Base-by-base conservation (phyloP, 2,797 vertebrate species). In the Sardinella longiceps region DNA sequence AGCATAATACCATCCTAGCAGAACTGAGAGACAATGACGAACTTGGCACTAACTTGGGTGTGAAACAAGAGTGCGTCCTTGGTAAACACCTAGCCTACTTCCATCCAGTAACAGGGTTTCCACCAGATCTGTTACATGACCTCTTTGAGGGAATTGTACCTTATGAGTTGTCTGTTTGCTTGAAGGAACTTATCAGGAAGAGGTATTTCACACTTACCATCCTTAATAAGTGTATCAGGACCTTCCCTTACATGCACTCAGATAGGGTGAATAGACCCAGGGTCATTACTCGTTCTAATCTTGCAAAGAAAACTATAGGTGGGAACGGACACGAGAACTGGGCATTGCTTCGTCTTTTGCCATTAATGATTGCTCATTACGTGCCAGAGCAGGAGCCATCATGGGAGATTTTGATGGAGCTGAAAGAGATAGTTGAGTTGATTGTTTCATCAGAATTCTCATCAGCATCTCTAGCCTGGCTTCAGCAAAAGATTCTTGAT, bases 21-120 rank as follows among this genome's bases (percentile, higher is more conserved):
- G 39, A 86, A 81, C 74, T 85, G 25, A 50, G 84, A 30, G 15
- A 63, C 48, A n/a, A 81, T 0, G 23, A 63, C 50, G 23, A 77
- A 0, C 81, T 84, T 37, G 46, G 25, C 33, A 83, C 74, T 80
- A 83, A n/a, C 84, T 14, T 82, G 1, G 3, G 87, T 80, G 85
- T 88, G 37, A 90, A 86, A 84, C 84, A 82, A 63, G 63, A 88
- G 28, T 85, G 85, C 63, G 84, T 87, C 0, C 70, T 86, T 33
- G 48, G 37, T 11, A 84, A 85, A 46, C 58, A 80, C 56, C 28
- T 86, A n/a, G 30, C 60, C 74, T 83, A 33, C 45, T 46, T 46
- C 10, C 45, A 46, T 9, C 5, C 45, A 11, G 45, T 46, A 7
- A 45, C 2, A 3, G 43, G 43, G 3, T 45, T 45, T 45, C 43